Evolutionary conservation across 2,888 invertebrate species (phyloP).

Genomic region (Apamea anceps): DNA sequence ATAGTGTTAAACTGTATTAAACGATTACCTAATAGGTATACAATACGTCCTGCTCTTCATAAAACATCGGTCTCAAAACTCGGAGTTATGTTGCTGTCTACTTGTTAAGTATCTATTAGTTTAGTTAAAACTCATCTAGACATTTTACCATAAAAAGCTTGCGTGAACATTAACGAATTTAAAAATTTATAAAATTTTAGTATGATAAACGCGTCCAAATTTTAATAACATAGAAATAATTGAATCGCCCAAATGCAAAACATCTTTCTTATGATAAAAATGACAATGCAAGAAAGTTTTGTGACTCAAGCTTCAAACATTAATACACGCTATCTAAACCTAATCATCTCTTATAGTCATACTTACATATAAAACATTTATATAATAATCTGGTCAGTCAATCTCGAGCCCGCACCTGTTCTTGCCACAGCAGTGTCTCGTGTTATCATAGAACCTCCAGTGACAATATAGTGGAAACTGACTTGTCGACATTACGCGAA

Average conservation of each 20-base stretch:
- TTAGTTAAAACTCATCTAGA: slow-evolving; percentile 61
- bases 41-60: slow-evolving; percentile 73
- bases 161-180: slow-evolving; percentile 41
- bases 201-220: slow-evolving; percentile 27
- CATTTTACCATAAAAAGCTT: slow-evolving; percentile 64
- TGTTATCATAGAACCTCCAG: slow-evolving; percentile 59
- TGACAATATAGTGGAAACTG: slow-evolving; percentile 57
- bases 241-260: slow-evolving; percentile 49
- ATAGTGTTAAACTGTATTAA: slow-evolving; percentile 86
- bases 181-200: slow-evolving; percentile 19
- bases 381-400: slow-evolving; percentile 86
- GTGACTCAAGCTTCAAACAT: slow-evolving; percentile 80
- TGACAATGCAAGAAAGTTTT: slow-evolving; percentile 74
- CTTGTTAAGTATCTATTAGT: slow-evolving; percentile 62
- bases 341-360: slow-evolving; percentile 77
- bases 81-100: slow-evolving; percentile 57
- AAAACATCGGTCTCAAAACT: slow-evolving; percentile 66
- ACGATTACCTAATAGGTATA: slow-evolving; percentile 78
- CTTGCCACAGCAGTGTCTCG: slow-evolving; percentile 80
- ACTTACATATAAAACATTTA: slow-evolving; percentile 84
- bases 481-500: slow-evolving; percentile 28
- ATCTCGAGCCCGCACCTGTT: slow-evolving; percentile 79
- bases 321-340: slow-evolving; percentile 82
- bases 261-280: slow-evolving; percentile 66
- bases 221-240: slow-evolving; percentile 40